phyloP scores from a whole-genome alignment of 1,140 invertebrate genomes.

The Saccostrea glomerata region DNA sequence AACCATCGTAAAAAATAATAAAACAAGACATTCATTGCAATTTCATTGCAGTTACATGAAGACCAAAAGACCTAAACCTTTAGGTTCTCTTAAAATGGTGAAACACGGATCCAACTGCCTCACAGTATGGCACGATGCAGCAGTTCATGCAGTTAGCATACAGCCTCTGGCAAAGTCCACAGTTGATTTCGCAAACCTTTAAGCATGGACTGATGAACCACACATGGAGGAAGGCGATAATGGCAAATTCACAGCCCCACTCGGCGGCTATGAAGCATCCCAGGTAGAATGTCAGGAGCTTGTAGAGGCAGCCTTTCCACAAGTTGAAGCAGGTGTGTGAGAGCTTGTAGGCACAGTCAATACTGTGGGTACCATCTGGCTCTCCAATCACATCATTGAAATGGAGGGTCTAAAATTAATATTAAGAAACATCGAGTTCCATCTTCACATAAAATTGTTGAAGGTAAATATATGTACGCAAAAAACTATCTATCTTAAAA shows the following conservation, averaged over 20 bases:
- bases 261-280: conserved; percentile 85
- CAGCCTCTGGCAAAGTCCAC: conserved; percentile 82
- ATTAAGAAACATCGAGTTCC: no score
- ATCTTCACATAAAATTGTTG: no score
- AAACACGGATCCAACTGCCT: conserved; percentile 83
- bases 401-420: conserved; percentile 68
- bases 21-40: background rate
- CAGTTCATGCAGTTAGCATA: conserved; percentile 82
- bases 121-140: conserved; percentile 82
- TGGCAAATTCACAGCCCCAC: conserved; percentile 87
- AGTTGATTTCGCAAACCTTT: conserved; percentile 80
- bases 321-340: conserved; percentile 85
- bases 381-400: conserved; percentile 89
- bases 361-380: conserved; percentile 85
- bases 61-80: background rate
- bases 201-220: conserved; percentile 76
- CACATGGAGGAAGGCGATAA: conserved; percentile 83
- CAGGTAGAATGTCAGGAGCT: conserved; percentile 82
- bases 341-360: conserved; percentile 86
- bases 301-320: conserved; percentile 86
- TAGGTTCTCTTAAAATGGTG: conserved; percentile 49
- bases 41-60: background rate
- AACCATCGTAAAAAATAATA: no score
- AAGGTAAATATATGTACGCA: no score
- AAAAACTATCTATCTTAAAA: no score